Evolutionary conservation across 1,140 invertebrate genomes (phyloP), one percentile per base, ranked within the genome.

Genomic region (Limonius californicus): DNA sequence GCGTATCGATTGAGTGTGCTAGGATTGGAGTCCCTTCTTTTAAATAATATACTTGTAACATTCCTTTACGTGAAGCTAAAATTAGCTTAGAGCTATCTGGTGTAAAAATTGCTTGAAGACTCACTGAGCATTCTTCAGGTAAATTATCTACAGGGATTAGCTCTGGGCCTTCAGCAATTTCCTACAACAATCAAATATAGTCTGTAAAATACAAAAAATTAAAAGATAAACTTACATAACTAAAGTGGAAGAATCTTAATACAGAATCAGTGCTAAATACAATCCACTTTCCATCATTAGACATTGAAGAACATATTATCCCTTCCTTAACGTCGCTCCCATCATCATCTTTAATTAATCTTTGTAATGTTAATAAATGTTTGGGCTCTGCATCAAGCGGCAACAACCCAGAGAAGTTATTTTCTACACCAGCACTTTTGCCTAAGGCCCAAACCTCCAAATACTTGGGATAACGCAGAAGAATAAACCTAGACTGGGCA

Each of bases 261-360:
- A 83, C 77, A 42, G 72, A 79, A 20, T 84, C 77, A 0, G 90
- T 92, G 0, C 89, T 88, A 73, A 91, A 92, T 9, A 87, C 84
- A 19, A 95, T 82, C 72, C 84, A 84, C 56, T 84, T 81, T 1
- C 85, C 86, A 70, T 87, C 81, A 0, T 81, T 80, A 7, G 87
- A 90, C 3, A 94, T 78, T 6, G 85, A 83, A 70, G 83, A 83
- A 70, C 85, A 88, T 6, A 84, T 70, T 15, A 92, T 86, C 15
- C 77, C 78, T 68, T 89, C 85, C 7, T 82, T 78, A 1, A 79
- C 75, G 4, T 83, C 80, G 56, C 81, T 78, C 1, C 47, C 53
- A 55, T 68, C 66, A 27, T 27, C 23, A 63, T 67, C 68, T 60
- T 69, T 70, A 0, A 63, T 63, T 19, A 65, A 19, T 59, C 69